phyloP scores from a whole-genome alignment of 1,140 invertebrate genomes.

The Bicyclus anynana region DNA sequence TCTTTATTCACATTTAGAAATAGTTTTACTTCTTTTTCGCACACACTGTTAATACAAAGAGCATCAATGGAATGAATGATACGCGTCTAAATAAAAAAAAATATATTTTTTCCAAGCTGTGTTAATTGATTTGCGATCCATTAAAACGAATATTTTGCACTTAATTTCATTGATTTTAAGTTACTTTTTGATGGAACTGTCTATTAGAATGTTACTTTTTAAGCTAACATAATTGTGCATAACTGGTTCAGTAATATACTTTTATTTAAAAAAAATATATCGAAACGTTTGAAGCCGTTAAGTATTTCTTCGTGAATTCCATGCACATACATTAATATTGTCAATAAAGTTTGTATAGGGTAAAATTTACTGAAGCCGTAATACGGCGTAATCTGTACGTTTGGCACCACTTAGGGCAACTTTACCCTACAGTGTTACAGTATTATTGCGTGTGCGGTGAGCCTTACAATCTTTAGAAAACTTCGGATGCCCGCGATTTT shows the following conservation, averaged over 20 bases:
- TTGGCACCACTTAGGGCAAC: too few relatives aligned
- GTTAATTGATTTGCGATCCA: not conserved
- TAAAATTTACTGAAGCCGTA: too few relatives aligned
- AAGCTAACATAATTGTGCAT: conserved; percentile 50
- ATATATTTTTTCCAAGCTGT: not conserved
- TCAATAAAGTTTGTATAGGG: too few relatives aligned
- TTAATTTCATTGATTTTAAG: not conserved
- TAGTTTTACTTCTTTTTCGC: not conserved
- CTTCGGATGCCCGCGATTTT: too few relatives aligned
- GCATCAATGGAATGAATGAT: not conserved
- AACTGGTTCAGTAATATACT: conserved; percentile 45
- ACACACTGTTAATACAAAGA: not conserved
- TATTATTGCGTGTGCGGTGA: too few relatives aligned
- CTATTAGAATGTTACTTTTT: conserved; percentile 29
- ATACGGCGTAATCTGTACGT: too few relatives aligned
- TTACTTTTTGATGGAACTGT: not conserved
- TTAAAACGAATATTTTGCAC: not conserved
- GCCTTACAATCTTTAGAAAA: too few relatives aligned
- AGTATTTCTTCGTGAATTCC: not conserved
- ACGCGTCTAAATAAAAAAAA: not conserved
- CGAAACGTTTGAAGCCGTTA: not conserved
- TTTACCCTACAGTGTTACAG: too few relatives aligned
- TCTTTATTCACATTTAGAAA: not conserved
- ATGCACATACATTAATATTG: not conserved
- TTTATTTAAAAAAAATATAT: conserved; percentile 18